Evolutionary conservation across 2,113 vertebrate genomes (phyloP).

Genomic region (Picathartes gymnocephalus): DNA sequence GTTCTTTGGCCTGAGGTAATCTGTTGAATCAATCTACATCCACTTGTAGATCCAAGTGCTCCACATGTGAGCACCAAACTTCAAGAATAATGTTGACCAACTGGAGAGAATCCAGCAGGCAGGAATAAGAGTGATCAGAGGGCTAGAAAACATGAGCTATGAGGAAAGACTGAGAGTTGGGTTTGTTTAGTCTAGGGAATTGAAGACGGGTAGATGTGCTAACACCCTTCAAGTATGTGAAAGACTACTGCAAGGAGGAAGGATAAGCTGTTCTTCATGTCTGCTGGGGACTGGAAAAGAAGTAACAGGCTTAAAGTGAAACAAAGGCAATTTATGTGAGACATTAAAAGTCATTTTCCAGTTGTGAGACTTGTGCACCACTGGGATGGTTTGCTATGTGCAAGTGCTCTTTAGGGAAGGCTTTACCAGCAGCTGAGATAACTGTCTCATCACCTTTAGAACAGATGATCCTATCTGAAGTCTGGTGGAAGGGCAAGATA

Average conservation of each 20-base stretch:
- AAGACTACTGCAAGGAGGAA: not conserved
- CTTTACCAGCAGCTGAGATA: not conserved
- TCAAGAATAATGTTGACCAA: not conserved
- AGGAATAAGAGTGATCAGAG: not conserved
- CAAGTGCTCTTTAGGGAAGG: not conserved
- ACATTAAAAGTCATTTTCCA: not conserved
- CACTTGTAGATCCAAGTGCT: no score
- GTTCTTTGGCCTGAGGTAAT: not conserved
- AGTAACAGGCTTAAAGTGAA: not conserved
- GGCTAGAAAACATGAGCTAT: not conserved
- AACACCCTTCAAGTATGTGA: not conserved
- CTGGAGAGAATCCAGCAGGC: slow-evolving; percentile 7
- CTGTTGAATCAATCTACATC: not conserved
- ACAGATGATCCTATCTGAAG: not conserved
- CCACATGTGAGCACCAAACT: not conserved
- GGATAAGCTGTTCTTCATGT: not conserved
- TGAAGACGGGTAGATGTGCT: not conserved
- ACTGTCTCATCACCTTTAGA: not conserved
- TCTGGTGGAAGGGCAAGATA: not conserved
- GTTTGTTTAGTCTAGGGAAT: slow-evolving; percentile 40
- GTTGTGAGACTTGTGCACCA: not conserved
- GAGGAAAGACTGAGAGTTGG: slow-evolving; percentile 6
- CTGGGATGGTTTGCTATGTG: not conserved
- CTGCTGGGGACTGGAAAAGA: not conserved
- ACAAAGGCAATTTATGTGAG: not conserved